phyloP scores from a whole-genome alignment of 2,888 invertebrate species.

The Nemotelus nigrinus region DNA sequence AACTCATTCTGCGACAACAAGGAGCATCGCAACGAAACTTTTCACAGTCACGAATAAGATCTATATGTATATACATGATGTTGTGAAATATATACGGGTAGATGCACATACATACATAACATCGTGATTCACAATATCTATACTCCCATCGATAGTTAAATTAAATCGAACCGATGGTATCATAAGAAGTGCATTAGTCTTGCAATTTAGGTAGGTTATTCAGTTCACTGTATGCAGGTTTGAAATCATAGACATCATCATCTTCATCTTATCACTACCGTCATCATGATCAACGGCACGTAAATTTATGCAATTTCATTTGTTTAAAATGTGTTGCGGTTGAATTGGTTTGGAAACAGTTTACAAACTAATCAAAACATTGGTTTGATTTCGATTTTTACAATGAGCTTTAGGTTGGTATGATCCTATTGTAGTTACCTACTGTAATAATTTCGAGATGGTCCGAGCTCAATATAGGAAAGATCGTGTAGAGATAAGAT shows the following conservation, averaged over 20 bases:
- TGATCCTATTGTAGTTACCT: too few species aligned
- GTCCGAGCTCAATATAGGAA: too few species aligned
- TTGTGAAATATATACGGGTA: too few species aligned
- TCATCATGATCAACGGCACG: conserved; percentile 33
- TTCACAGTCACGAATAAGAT: too few species aligned
- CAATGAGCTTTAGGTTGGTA: too few species aligned
- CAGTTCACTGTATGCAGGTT: neutral
- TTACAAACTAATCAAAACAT: conserved; percentile 5
- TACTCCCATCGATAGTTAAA: neutral
- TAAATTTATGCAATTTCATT: conserved; percentile 28
- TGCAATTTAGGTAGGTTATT: conserved; percentile 31
- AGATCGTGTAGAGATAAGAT: too few species aligned
- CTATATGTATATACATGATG: too few species aligned
- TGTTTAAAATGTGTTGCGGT: conserved; percentile 10
- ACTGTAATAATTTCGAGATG: too few species aligned
- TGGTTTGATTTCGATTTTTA: neutral
- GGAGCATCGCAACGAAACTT: too few species aligned
- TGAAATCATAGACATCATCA: conserved; percentile 18
- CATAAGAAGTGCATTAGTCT: conserved; percentile 1
- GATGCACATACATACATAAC: too few species aligned
- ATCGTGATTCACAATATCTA: too few species aligned
- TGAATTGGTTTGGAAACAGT: conserved; percentile 17
- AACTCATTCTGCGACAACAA: too few species aligned
- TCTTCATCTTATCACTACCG: neutral
- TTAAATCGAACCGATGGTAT: neutral